phyloP scores from a whole-genome alignment of 2,888 invertebrate species.

The Merodon equestris region DNA sequence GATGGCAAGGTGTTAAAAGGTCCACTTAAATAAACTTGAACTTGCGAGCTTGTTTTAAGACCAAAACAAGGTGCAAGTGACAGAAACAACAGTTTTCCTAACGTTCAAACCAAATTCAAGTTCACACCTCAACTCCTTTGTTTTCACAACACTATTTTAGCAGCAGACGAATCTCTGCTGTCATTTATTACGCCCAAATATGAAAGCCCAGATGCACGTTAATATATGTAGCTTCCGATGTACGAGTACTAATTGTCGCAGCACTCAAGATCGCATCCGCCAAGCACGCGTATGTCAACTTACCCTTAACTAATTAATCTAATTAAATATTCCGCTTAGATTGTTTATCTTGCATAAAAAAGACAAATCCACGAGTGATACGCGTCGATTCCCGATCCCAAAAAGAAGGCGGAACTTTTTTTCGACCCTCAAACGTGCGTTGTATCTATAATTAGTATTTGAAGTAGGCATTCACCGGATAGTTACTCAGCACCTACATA shows the following conservation, averaged over 20 bases:
- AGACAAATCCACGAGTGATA: constrained; percentile 8
- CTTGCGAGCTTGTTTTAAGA: neutral
- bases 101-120: neutral
- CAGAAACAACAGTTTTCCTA: neutral
- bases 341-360: constrained; percentile 15
- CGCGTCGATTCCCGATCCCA: constrained; percentile 6
- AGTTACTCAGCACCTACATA: constrained; percentile 20
- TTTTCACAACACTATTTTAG: neutral
- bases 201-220: neutral
- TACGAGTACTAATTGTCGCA: constrained; percentile 23
- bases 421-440: constrained; percentile 62
- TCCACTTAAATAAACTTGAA: constrained; percentile 27
- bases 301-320: constrained; percentile 19
- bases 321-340: constrained; percentile 36
- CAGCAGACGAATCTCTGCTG: too few species aligned
- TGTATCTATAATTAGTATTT: constrained; percentile 28
- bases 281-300: neutral
- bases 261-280: constrained; percentile 16
- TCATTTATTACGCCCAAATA: neutral
- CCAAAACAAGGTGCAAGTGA: neutral
- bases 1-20: constrained; percentile 15
- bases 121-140: constrained; percentile 39
- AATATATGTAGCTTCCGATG: constrained; percentile 1
- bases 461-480: neutral
- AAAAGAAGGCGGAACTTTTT: constrained; percentile 49